A percentile compares a stretch with the other conserved stretches of the same genome.
These are phyloP conservation scores for Sinhomidia bicolor DNA, from an alignment of 2,888 invertebrate genomes.

Conservation along the genomic window DNA sequence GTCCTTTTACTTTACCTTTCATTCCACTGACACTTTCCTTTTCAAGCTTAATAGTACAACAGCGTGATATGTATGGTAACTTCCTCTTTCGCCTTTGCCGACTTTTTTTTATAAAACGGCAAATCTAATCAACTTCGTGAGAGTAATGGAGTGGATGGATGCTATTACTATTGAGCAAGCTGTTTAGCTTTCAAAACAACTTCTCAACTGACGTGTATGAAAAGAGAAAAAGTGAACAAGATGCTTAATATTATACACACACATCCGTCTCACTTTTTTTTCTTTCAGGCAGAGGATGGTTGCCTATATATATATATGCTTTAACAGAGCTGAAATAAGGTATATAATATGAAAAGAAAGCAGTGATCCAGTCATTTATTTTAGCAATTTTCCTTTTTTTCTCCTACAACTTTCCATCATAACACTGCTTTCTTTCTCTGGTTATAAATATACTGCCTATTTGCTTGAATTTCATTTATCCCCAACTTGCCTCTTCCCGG, in stretches of 20 bases:
- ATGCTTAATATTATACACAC: neutral
- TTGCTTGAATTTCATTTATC: neutral
- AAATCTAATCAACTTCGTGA: constrained; percentile 28
- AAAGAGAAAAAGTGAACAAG: neutral
- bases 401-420: neutral
- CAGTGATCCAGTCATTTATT: neutral
- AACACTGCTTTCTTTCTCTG: neutral
- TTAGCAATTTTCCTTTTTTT: neutral
- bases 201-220: neutral
- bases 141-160: constrained; percentile 15
- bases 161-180: constrained; percentile 27
- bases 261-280: constrained; percentile 12
- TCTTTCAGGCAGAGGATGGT: neutral
- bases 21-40: constrained; percentile 19
- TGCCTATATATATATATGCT: neutral
- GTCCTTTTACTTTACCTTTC: constrained; percentile 33
- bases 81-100: neutral
- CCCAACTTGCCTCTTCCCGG: neutral
- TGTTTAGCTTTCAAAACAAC: constrained; percentile 42
- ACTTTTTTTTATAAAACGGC: constrained; percentile 25
- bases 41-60: neutral
- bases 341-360: neutral
- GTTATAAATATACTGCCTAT: neutral
- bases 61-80: neutral
- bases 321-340: neutral